These are phyloP conservation scores for Sabatieria punctata DNA, from an alignment of 2,888 invertebrate genomes.

Conservation along the genomic window DNA sequence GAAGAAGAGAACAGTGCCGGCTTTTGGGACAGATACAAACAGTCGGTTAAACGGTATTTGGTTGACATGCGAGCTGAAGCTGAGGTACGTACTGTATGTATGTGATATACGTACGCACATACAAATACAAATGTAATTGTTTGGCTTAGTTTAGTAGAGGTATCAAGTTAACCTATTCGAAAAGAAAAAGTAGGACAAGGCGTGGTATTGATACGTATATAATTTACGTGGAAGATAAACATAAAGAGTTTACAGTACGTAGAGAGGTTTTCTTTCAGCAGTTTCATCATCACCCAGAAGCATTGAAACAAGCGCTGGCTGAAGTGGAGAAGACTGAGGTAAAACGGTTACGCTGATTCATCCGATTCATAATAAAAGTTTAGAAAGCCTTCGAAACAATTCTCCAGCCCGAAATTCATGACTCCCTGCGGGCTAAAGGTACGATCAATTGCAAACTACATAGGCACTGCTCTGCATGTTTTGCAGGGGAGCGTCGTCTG, in stretches of 20 bases:
- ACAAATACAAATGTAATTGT: no score
- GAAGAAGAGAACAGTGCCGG: conserved; percentile 51
- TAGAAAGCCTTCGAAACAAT: conserved; percentile 16
- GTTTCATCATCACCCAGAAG: conserved; percentile 46
- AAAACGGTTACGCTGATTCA: conserved; percentile 2
- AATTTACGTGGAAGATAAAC: no score
- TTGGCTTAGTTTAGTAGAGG: no score
- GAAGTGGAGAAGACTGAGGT: conserved; percentile 41
- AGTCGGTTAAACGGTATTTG: conserved; percentile 44
- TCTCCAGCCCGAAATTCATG: conserved; percentile 53
- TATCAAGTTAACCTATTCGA: no score
- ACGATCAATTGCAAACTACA: conserved; percentile 3
- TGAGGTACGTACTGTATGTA: conserved; percentile 24
- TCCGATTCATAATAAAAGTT: background rate
- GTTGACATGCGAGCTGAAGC: conserved; percentile 32
- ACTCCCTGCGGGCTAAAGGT: conserved; percentile 62
- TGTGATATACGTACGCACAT: no score
- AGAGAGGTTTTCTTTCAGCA: conserved; percentile 37
- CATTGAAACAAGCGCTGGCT: conserved; percentile 16
- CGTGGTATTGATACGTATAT: no score
- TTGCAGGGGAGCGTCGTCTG: conserved; percentile 54
- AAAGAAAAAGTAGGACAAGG: no score
- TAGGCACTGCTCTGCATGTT: background rate
- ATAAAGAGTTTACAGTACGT: no score
- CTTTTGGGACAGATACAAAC: conserved; percentile 80